phyloP scores from a whole-genome alignment of 1,140 invertebrate species.

The Drosophila bocqueti region DNA sequence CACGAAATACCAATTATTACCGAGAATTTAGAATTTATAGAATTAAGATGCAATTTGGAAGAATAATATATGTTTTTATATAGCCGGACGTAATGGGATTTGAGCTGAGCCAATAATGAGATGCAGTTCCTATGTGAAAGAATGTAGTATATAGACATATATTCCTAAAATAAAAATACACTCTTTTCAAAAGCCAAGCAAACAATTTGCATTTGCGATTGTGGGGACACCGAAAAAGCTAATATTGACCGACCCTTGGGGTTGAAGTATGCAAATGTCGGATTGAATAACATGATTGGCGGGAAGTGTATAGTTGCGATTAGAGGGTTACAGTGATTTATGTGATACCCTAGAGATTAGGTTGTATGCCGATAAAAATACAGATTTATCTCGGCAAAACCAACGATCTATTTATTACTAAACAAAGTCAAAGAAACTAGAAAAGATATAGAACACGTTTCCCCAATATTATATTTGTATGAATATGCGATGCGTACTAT shows the following conservation, averaged over 20 bases:
- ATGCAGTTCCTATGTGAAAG: background rate
- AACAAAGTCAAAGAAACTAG: background rate
- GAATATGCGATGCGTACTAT: background rate
- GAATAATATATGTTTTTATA: background rate
- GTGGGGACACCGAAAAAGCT: constrained; percentile 5
- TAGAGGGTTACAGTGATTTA: background rate
- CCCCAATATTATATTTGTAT: background rate
- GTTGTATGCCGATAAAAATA: background rate
- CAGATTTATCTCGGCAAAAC: background rate
- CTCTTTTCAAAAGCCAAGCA: background rate
- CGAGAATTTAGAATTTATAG: constrained; percentile 2
- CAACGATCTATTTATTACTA: background rate
- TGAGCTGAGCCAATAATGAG: background rate
- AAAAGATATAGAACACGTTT: background rate
- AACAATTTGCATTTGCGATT: constrained; percentile 26
- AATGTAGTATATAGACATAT: background rate
- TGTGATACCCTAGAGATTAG: constrained; percentile 1
- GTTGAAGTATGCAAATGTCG: constrained; percentile 40
- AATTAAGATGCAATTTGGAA: constrained; percentile 21
- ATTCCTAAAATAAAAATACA: background rate
- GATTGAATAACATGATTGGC: constrained; percentile 18
- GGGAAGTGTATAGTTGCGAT: background rate
- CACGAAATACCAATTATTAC: constrained; percentile 21
- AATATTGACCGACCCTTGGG: constrained; percentile 27
- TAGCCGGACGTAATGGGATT: background rate